Percentiles rank a stretch among this genome's conserved stretches.
These are phyloP conservation scores for Ametastegia equiseti DNA, from an alignment of 2,888 invertebrate genomes.

Conservation along the genomic window DNA sequence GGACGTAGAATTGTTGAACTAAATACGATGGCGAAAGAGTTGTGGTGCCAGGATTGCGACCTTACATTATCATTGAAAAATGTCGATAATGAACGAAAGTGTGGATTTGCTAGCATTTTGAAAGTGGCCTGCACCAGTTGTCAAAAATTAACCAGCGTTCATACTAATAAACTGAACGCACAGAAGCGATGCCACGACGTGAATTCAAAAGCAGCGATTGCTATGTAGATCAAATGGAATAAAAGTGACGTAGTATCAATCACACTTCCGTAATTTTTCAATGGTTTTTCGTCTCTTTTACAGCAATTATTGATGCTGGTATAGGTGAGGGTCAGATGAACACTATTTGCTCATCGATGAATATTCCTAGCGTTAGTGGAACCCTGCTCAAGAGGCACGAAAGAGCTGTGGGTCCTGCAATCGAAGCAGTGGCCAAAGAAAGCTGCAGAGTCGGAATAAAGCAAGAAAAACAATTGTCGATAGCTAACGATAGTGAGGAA, in stretches of 20 bases:
- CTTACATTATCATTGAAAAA: too few relatives aligned
- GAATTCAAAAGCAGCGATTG: conserved; percentile 45
- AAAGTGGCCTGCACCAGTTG: neutral
- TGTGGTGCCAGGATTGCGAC: too few relatives aligned
- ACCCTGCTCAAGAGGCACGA: conserved; percentile 53
- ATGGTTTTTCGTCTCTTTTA: conserved; percentile 30
- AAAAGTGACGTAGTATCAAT: neutral
- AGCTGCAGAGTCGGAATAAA: conserved; percentile 51
- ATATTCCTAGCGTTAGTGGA: conserved; percentile 44
- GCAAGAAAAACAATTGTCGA: conserved; percentile 47
- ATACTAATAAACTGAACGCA: neutral
- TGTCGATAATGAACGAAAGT: neutral
- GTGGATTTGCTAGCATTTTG: conserved; percentile 13
- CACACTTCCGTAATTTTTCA: neutral
- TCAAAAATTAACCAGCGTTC: neutral
- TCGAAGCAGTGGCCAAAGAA: conserved; percentile 49
- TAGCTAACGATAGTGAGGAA: neutral
- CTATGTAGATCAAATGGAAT: conserved; percentile 18
- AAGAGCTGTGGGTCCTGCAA: conserved; percentile 49
- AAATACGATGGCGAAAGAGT: too few relatives aligned
- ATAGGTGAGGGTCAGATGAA: conserved; percentile 51
- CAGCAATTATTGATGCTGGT: conserved; percentile 52
- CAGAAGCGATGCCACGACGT: conserved; percentile 7
- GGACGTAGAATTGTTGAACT: too few relatives aligned
- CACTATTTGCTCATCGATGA: conserved; percentile 50